phyloP scores from a whole-genome alignment of 2,113 vertebrate species.

The Loxodonta africana region DNA sequence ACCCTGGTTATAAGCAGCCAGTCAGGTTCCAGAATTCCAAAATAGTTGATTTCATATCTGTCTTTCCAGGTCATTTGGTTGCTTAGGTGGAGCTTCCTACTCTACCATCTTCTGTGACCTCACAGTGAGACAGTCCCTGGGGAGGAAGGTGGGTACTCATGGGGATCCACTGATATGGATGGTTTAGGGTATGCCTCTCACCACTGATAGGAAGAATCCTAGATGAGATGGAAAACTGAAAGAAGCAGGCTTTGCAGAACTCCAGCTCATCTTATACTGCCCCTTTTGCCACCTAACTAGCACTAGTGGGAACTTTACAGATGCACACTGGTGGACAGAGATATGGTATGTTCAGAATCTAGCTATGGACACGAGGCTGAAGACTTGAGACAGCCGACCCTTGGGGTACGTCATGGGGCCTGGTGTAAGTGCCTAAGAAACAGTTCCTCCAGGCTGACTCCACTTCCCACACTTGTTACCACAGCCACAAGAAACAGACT shows the following conservation, averaged over 20 bases:
- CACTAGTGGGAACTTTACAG: background rate
- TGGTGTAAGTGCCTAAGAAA: background rate
- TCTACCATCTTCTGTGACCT: background rate
- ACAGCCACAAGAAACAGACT: background rate
- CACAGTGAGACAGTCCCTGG: background rate
- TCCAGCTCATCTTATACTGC: background rate
- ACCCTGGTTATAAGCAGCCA: background rate
- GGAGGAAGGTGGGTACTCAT: background rate
- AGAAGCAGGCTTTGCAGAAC: background rate
- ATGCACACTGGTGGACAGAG: background rate
- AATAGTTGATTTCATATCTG: background rate
- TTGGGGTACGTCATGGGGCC: background rate
- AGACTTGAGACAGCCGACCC: background rate
- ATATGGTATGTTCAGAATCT: background rate
- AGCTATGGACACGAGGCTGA: background rate
- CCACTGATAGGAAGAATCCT: background rate
- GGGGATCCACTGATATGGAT: background rate
- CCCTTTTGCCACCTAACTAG: background rate
- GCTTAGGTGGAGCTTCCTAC: background rate
- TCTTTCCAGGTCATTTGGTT: background rate
- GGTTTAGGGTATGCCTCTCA: background rate
- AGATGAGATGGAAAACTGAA: background rate
- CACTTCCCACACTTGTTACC: background rate
- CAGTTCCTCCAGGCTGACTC: background rate
- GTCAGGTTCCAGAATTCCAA: background rate